These are phyloP conservation scores for Drosophila suzukii DNA, from an alignment of 1,140 invertebrate genomes.

Conservation along the genomic window DNA sequence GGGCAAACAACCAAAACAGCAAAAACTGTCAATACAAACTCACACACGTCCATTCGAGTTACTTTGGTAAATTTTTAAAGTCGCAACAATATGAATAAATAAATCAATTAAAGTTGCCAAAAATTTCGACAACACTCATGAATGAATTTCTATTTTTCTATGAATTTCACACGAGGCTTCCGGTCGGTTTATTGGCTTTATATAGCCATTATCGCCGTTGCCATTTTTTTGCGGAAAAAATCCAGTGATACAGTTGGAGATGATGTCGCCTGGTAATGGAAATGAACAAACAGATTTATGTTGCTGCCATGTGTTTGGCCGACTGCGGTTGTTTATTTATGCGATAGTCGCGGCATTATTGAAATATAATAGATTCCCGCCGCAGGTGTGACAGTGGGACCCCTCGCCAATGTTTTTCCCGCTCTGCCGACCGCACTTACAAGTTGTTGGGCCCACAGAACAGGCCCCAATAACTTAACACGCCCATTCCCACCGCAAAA, in stretches of 20 bases:
- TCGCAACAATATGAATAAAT: slow-evolving; percentile 30
- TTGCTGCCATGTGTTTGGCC: slow-evolving; percentile 42
- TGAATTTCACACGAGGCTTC: slow-evolving; percentile 33
- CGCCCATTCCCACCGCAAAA: slow-evolving; percentile 44
- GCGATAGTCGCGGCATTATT: slow-evolving; percentile 65
- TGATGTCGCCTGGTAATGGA: slow-evolving; percentile 49
- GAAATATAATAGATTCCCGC: slow-evolving; percentile 76
- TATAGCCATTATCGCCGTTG: slow-evolving; percentile 32
- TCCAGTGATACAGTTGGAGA: slow-evolving; percentile 30
- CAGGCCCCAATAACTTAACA: slow-evolving; percentile 67
- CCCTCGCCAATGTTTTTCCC: background rate
- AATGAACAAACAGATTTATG: slow-evolving; percentile 52
- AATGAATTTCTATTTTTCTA: slow-evolving; percentile 17
- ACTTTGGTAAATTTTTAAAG: slow-evolving; percentile 36
- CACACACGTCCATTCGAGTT: slow-evolving; percentile 21
- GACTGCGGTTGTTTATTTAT: slow-evolving; percentile 77
- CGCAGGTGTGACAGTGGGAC: slow-evolving; percentile 62
- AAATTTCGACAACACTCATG: slow-evolving; percentile 1
- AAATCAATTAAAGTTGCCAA: slow-evolving; percentile 50
- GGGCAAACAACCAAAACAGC: slow-evolving; percentile 52
- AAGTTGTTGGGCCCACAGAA: slow-evolving; percentile 56
- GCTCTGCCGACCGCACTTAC: slow-evolving; percentile 56
- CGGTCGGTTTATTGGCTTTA: slow-evolving; percentile 43
- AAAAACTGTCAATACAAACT: slow-evolving; percentile 55
- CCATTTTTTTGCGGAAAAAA: slow-evolving; percentile 14